phyloP scores from a whole-genome alignment of 2,888 invertebrate genomes.

The Boloria euphrosyne region DNA sequence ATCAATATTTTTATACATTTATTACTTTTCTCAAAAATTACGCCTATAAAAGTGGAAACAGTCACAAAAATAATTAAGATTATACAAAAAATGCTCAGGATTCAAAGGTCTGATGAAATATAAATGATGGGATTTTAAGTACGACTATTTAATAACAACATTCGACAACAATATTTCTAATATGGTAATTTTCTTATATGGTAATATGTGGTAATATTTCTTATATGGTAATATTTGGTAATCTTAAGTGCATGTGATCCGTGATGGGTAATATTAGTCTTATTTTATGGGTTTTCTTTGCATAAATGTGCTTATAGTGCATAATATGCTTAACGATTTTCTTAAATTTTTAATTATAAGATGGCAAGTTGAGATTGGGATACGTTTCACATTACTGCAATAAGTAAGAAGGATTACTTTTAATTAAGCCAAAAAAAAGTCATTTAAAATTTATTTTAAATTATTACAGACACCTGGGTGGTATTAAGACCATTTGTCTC shows the following conservation, averaged over 20 bases:
- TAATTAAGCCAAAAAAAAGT: too few species aligned
- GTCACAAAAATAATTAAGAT: slow-evolving; percentile 11
- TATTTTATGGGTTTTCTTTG: slow-evolving; percentile 37
- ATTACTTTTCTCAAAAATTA: slow-evolving; percentile 5
- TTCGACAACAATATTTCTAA: too few species aligned
- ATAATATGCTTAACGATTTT: slow-evolving; percentile 47
- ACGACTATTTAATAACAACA: not conserved
- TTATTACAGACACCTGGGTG: too few species aligned
- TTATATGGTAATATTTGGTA: slow-evolving; percentile 6
- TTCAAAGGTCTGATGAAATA: not conserved
- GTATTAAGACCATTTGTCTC: too few species aligned
- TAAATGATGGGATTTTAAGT: not conserved
- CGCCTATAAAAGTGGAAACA: slow-evolving; percentile 14
- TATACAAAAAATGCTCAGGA: not conserved
- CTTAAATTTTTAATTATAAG: slow-evolving; percentile 7
- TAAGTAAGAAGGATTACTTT: too few species aligned
- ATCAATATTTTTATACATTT: not conserved
- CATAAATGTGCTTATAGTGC: slow-evolving; percentile 42
- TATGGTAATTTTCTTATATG: slow-evolving; percentile 1
- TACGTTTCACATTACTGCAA: not conserved
- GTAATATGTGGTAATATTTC: not conserved
- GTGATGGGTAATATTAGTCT: slow-evolving; percentile 40
- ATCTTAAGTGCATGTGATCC: slow-evolving; percentile 44
- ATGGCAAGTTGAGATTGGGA: slow-evolving; percentile 12
- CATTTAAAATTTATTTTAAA: too few species aligned